These are phyloP conservation scores for Anthopleura xanthogrammica DNA, from an alignment of 92 coral and sea anemone species.

Conservation along the genomic window DNA sequence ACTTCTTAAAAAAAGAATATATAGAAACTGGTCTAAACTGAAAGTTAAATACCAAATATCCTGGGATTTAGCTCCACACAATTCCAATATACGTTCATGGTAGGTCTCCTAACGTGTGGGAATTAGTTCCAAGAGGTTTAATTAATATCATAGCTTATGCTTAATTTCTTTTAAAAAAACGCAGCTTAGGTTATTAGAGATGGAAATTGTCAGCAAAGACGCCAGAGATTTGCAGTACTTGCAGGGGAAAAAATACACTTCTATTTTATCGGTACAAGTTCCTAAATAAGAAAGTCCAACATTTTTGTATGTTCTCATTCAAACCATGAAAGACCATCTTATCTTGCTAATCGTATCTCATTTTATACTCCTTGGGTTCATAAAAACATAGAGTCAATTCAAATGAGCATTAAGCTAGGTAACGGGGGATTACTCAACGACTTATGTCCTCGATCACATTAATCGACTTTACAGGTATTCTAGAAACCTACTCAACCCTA, in stretches of 20 bases:
- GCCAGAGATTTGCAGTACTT: not conserved
- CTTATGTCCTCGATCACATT: not conserved
- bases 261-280: not conserved
- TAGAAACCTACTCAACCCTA: not conserved
- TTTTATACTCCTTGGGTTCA: not conserved
- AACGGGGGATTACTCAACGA: not conserved
- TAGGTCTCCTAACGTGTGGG: not conserved
- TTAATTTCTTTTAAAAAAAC: not conserved
- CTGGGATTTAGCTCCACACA: not conserved
- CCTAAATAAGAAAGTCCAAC: not conserved
- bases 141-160: not conserved
- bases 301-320: not conserved
- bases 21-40: not conserved
- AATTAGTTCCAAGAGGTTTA: not conserved
- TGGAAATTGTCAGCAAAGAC: not conserved
- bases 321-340: not conserved
- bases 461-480: not conserved
- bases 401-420: not conserved
- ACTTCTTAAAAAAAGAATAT: not conserved
- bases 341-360: not conserved
- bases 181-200: not conserved
- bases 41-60: not conserved
- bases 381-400: not conserved
- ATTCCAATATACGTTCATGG: not conserved
- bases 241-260: not conserved